A percentile compares a stretch with the other conserved stretches of the same genome.
Evolutionary conservation across 2,888 invertebrate species (phyloP).

Genomic region (Euzetes globulus): DNA sequence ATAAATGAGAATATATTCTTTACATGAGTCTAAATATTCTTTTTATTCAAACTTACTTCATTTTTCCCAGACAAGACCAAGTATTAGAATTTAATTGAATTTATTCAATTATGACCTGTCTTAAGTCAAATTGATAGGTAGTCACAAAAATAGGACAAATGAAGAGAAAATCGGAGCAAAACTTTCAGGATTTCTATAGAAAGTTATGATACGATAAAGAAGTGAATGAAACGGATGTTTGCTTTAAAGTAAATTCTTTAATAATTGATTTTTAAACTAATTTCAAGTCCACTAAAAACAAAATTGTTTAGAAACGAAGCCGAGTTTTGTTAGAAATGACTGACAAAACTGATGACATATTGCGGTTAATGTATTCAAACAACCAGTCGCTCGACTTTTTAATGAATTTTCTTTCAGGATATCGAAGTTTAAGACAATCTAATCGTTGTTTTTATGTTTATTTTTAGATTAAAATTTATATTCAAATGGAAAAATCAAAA

Average conservation of each 20-base stretch:
- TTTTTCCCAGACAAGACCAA: too few relatives aligned
- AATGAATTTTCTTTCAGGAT: background rate
- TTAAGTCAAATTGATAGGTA: too few relatives aligned
- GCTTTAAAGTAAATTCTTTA: background rate
- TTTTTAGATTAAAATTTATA: background rate
- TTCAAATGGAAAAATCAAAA: background rate
- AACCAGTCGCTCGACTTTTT: constrained; percentile 10
- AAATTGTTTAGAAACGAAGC: background rate
- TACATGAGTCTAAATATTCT: too few relatives aligned
- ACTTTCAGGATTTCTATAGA: too few relatives aligned
- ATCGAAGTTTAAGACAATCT: background rate
- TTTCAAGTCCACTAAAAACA: background rate
- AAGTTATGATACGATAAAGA: background rate
- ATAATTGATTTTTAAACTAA: background rate
- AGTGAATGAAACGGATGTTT: constrained; percentile 10
- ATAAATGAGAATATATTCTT: too few relatives aligned
- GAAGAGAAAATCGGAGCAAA: too few relatives aligned
- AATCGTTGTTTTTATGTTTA: background rate
- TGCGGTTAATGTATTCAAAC: constrained; percentile 20
- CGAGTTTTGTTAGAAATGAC: background rate
- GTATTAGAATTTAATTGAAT: too few relatives aligned
- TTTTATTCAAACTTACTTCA: too few relatives aligned
- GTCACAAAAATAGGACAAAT: too few relatives aligned
- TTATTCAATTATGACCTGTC: too few relatives aligned
- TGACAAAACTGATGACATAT: background rate